Evolutionary conservation across 2,797 vertebrate genomes (phyloP).

Genomic region (Sebastiscus albofasciatus): DNA sequence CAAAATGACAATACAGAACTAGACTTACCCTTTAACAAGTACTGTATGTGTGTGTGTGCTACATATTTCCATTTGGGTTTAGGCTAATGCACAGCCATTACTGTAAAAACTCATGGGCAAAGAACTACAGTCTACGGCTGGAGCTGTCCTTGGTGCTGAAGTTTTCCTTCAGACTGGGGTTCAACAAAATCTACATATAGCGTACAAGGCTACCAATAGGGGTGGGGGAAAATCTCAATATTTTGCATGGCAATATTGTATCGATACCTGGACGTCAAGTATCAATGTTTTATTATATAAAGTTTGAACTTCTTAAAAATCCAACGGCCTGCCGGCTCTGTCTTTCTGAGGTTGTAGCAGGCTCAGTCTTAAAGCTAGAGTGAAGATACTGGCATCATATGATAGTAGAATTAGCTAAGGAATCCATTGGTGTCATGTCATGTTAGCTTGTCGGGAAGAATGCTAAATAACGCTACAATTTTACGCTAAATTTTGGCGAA

Average conservation of each 20-base stretch:
- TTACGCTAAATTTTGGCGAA: too few relatives aligned
- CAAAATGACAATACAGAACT: not conserved
- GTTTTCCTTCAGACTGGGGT: not conserved
- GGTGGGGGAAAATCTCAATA: accelerated
- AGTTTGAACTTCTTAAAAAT: too few relatives aligned
- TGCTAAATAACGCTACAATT: too few relatives aligned
- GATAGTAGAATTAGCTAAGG: accelerated
- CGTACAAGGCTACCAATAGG: too few relatives aligned
- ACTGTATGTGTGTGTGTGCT: not conserved
- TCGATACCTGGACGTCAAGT: accelerated
- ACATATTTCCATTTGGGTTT: not conserved
- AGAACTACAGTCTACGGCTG: not conserved
- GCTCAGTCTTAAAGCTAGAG: too few relatives aligned
- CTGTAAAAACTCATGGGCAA: not conserved
- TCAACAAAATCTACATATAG: not conserved
- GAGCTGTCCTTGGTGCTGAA: constrained; percentile 39
- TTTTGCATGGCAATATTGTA: too few relatives aligned
- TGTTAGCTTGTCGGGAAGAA: too few relatives aligned
- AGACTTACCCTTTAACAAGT: not conserved
- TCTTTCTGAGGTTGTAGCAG: too few relatives aligned
- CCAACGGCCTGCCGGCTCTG: too few relatives aligned
- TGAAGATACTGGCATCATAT: too few relatives aligned
- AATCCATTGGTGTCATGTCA: too few relatives aligned
- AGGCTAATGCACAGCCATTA: not conserved
- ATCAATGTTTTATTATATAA: too few relatives aligned